Base-by-base conservation (phyloP, 2,113 vertebrate species). In the Takifugu flavidus region DNA sequence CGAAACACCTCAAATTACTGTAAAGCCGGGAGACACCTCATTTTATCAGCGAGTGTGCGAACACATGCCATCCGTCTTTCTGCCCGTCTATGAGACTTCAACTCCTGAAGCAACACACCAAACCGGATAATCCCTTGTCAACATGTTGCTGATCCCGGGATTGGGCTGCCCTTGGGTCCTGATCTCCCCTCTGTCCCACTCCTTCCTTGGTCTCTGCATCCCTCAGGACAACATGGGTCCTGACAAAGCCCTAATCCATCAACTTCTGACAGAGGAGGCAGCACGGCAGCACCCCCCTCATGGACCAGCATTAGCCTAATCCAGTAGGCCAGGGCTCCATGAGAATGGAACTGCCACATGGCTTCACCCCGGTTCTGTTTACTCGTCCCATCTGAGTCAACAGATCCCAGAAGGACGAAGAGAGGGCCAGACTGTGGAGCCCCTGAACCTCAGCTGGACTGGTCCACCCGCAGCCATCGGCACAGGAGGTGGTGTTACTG, bases 341-440 rank as follows among this genome's bases (percentile, higher is more conserved):
- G 84, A 87, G 85, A 92, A 91, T 91, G 84, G 77, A 72, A 79
- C 85, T 74, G 82, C 82, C 83, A 83, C 73, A 78, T 80, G 74
- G 79, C 54, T 66, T 76, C 77, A 88, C 63, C 88, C 67, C 12
- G 65, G 89, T 75, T 77, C 82, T 90, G 87, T 93, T 93, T 91
- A 87, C 90, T 85, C 67, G 61, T 85, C 86, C 87, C 91, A 91
- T 91, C 92, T 92, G 92, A 92, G 86, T 93, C 91, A 94, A 94
- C 91, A 92, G 79, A 77, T 44, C 85, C 84, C 80, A 74, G 78
- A 83, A 79, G 80, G 69, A 55, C 11, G 79, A 77, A 70, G 74
- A 77, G 58, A 72, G 47, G 6, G 51, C 62, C 73, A 85, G 84
- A 79, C 71, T 73, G 76, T 58, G 75, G 49, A 44, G 59, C 44